These are phyloP conservation scores for Pionites leucogaster DNA, from an alignment of 2,113 vertebrate species.

Conservation along the genomic window DNA sequence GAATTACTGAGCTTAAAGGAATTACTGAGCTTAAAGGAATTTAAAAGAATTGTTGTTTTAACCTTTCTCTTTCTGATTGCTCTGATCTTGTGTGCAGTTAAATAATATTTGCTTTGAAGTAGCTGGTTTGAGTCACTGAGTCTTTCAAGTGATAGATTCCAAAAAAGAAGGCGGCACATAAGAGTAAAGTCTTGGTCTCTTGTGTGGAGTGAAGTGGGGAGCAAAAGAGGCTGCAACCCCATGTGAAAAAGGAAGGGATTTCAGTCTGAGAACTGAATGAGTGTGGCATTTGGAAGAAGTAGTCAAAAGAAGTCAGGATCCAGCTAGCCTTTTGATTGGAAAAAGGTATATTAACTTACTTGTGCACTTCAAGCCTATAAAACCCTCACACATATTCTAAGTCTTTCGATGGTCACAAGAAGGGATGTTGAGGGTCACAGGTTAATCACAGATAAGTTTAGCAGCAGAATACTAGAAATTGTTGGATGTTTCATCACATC, in stretches of 20 bases:
- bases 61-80: neutral
- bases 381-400: neutral
- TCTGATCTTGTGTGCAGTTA: neutral
- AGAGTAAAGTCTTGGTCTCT: neutral
- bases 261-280: neutral
- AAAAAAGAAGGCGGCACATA: neutral
- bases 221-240: neutral
- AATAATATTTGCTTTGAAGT: neutral
- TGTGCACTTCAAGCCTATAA: neutral
- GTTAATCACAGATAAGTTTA: neutral
- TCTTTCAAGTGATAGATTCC: neutral
- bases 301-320: neutral
- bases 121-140: neutral
- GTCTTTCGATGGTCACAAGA: neutral
- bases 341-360: neutral
- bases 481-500: neutral
- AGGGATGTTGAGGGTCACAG: neutral
- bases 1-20: neutral
- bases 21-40: neutral
- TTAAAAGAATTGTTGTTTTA: slow-evolving; percentile 2
- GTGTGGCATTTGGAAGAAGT: neutral
- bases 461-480: neutral
- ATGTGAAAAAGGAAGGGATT: neutral
- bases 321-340: neutral
- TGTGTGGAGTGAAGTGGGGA: neutral